These are phyloP conservation scores for Helicoverpa zea DNA, from an alignment of 1,140 invertebrate species.

Conservation along the genomic window DNA sequence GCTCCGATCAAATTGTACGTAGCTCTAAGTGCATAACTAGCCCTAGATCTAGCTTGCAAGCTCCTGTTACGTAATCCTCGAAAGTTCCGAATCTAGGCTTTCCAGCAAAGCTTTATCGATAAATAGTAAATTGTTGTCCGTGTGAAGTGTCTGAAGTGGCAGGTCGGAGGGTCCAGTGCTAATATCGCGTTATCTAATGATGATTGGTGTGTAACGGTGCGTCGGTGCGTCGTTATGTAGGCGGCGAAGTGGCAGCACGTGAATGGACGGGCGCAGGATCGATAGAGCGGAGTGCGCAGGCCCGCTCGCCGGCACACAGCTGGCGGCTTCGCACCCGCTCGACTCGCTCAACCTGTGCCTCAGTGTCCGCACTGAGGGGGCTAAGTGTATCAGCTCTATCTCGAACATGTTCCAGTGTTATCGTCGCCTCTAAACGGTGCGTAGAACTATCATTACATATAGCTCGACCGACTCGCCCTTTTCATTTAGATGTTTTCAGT, in stretches of 20 bases:
- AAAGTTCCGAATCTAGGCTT: slow-evolving; percentile 7
- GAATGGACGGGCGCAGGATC: slow-evolving; percentile 79
- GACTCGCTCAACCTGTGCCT: slow-evolving; percentile 63
- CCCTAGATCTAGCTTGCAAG: too few relatives aligned
- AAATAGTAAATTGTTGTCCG: slow-evolving; percentile 58
- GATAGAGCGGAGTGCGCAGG: slow-evolving; percentile 83
- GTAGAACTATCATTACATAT: slow-evolving; percentile 58
- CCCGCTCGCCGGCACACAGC: slow-evolving; percentile 68
- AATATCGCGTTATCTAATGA: slow-evolving; percentile 83
- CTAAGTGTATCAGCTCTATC: slow-evolving; percentile 66
- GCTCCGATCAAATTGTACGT: slow-evolving; percentile 8
- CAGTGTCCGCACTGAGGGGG: slow-evolving; percentile 67
- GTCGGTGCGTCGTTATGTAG: slow-evolving; percentile 77
- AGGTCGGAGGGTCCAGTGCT: slow-evolving; percentile 65
- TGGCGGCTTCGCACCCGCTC: slow-evolving; percentile 70
- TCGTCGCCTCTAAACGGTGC: slow-evolving; percentile 77
- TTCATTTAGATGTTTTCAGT: slow-evolving; percentile 22
- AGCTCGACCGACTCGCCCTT: slow-evolving; percentile 23
- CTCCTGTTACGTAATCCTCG: slow-evolving; percentile 12
- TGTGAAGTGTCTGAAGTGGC: slow-evolving; percentile 68
- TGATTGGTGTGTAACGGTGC: slow-evolving; percentile 81
- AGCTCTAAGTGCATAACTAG: not conserved
- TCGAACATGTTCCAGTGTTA: slow-evolving; percentile 73
- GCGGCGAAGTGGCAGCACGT: slow-evolving; percentile 75
- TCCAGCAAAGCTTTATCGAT: slow-evolving; percentile 55